Percentiles rank a stretch among this genome's conserved stretches.
These are phyloP conservation scores for Aspiorhynchus laticeps DNA, from an alignment of 2,113 vertebrate species.

Conservation along the genomic window DNA sequence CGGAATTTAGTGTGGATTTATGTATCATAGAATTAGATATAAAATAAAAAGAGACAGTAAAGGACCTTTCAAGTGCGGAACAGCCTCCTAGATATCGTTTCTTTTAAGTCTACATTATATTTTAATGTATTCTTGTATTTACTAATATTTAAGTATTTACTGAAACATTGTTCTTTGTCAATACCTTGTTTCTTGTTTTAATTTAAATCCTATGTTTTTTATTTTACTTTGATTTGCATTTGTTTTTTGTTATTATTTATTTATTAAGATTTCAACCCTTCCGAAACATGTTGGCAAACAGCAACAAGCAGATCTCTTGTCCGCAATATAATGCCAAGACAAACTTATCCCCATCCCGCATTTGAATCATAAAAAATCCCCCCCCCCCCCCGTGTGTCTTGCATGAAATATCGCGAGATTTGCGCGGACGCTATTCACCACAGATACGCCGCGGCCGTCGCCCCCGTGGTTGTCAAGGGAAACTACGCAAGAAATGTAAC, in stretches of 20 bases:
- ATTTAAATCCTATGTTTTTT: neutral
- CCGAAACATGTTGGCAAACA: neutral
- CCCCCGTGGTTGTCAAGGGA: neutral
- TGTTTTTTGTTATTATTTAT: neutral
- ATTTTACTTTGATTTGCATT: neutral
- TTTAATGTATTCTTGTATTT: neutral
- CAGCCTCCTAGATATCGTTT: neutral
- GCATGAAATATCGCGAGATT: constrained; percentile 60
- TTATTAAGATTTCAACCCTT: neutral
- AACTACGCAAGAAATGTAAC: constrained; percentile 58
- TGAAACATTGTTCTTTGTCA: neutral
- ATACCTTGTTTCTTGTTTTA: neutral
- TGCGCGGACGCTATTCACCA: constrained; percentile 55
- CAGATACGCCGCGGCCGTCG: constrained; percentile 36
- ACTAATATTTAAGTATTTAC: neutral
- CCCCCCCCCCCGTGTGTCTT: neutral
- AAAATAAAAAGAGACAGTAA: neutral
- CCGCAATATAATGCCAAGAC: neutral
- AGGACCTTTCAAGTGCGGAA: neutral
- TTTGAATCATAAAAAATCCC: constrained; percentile 32
- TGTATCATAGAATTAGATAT: neutral
- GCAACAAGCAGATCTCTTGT: neutral
- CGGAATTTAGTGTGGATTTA: neutral
- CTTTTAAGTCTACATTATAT: neutral
- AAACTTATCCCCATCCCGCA: neutral